Conservation (phyloP, 2,888 invertebrate species). For the Acleris literana region DNA sequence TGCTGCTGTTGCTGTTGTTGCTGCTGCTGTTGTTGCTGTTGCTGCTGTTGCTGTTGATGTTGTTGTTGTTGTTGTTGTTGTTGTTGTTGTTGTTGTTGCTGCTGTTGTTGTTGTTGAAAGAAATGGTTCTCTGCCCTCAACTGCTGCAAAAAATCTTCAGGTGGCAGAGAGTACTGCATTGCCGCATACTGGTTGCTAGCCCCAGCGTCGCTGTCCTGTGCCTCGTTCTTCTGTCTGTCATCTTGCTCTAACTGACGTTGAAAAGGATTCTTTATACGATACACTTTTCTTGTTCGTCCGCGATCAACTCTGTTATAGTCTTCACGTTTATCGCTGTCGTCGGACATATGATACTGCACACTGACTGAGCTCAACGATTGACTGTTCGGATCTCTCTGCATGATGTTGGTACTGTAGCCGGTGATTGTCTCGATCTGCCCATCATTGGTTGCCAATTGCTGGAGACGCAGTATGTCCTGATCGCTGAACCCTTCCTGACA, state of each 20-base stretch:
- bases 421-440: conserved; percentile 62
- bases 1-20: conserved; percentile 17
- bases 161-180: conserved; percentile 77
- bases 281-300: conserved; percentile 66
- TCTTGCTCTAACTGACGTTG: conserved; percentile 62
- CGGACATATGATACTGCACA: conserved; percentile 62
- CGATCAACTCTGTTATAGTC: conserved; percentile 62
- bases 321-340: conserved; percentile 61
- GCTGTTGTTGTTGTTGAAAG: conserved; percentile 40
- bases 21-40: conserved; percentile 27
- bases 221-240: conserved; percentile 49
- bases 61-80: conserved; percentile 44
- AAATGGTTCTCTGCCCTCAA: conserved; percentile 72
- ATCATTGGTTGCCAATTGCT: conserved; percentile 64
- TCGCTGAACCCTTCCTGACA: conserved; percentile 74
- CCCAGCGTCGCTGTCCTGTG: conserved; percentile 68
- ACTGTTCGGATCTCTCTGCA: conserved; percentile 64
- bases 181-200: conserved; percentile 80
- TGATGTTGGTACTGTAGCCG: conserved; percentile 61
- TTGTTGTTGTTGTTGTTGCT: conserved; percentile 54
- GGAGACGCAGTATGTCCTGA: conserved; percentile 66
- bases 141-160: conserved; percentile 76
- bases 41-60: conserved; percentile 42
- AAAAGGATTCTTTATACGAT: conserved; percentile 76
- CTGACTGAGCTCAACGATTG: conserved; percentile 64